A percentile compares a stretch with the other conserved stretches of the same genome.
These are phyloP conservation scores for Martes martes DNA, from an alignment of 2,113 vertebrate genomes.

Conservation along the genomic window DNA sequence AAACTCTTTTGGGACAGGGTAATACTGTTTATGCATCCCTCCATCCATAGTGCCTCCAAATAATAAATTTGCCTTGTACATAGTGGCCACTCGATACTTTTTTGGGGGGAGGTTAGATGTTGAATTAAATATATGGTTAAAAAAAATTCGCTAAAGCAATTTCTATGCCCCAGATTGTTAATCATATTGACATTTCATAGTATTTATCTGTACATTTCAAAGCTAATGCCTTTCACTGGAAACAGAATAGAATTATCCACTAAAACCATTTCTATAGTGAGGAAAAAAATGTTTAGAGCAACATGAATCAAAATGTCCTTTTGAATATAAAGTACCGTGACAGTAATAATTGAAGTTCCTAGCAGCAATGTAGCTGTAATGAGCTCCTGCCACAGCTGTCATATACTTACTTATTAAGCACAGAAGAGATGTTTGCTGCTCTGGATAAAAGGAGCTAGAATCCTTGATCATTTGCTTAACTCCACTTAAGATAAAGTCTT, in stretches of 20 bases:
- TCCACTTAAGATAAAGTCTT: slow-evolving; percentile 7
- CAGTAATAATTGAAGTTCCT: slow-evolving; percentile 59
- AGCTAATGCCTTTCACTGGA: slow-evolving; percentile 19
- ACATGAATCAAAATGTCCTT: slow-evolving; percentile 61
- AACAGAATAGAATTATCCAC: slow-evolving; percentile 37
- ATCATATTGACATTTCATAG: slow-evolving; percentile 40
- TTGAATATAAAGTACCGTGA: slow-evolving; percentile 28
- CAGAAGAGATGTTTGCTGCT: slow-evolving; percentile 55
- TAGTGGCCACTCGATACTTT: not conserved
- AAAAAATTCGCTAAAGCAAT: not conserved
- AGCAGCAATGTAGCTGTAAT: not conserved
- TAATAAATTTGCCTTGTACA: not conserved
- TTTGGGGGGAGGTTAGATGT: accelerated
- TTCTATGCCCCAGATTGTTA: not conserved
- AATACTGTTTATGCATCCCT: not conserved
- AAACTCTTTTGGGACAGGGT: not conserved
- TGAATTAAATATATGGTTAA: not conserved
- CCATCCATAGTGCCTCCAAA: not conserved
- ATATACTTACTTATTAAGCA: slow-evolving; percentile 44
- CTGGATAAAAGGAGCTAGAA: slow-evolving; percentile 1
- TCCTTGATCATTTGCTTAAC: slow-evolving; percentile 56
- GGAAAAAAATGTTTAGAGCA: not conserved
- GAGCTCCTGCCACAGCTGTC: slow-evolving; percentile 10
- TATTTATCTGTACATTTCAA: slow-evolving; percentile 47
- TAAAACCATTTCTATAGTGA: not conserved